Base-by-base conservation (phyloP, 2,797 vertebrate species). In the Clarias fuscus region DNA sequence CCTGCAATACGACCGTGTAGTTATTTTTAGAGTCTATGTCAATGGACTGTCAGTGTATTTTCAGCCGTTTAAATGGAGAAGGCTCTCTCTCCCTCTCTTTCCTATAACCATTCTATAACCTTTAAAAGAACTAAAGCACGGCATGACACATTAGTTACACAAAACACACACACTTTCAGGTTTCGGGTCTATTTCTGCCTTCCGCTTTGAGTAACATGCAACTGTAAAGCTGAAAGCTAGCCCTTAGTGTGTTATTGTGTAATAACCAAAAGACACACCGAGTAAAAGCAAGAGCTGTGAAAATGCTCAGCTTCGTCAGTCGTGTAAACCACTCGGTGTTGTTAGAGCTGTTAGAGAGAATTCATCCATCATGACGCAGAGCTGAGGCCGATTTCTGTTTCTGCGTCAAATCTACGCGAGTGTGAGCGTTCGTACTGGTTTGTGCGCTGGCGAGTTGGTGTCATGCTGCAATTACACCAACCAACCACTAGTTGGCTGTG, bases 11-110 rank as follows among this genome's bases (percentile, higher is more conserved):
- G 91, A 91, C 90, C 88, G 40, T 7, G 53, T 0, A 3, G 78
- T 90, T 94, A 94, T 94, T 92, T 94, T 93, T 94, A 95, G 91
- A 82, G 65, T 64, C 48, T 30, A 86, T 88, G 88, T 83, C 84
- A 68, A 88, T 62, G 24, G 53, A 87, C 91, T 91, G 92, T 92
- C 91, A 91, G 90, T 85, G 86, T 89, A 86, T 93, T 93, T 91
- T 90, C 85, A 80, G 84, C 81, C 75, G 40, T 89, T 33, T 68
- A 27, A 22, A 82, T 91, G 89, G 91, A 93, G 91, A 90, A 86
- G 84, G 30, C 81, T 84, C 83, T 78, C n/a, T 48, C 79, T 7
- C 64, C 1, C 27, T 4, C 2, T 3, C 78, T 56, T 56, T 82
- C 56, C n/a, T n/a, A n/a, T n/a, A n/a, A n/a, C 62, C 40, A 68